A percentile compares a stretch with the other conserved stretches of the same genome.
Evolutionary conservation across 2,888 invertebrate genomes (phyloP).

Genomic region (Actias luna): DNA sequence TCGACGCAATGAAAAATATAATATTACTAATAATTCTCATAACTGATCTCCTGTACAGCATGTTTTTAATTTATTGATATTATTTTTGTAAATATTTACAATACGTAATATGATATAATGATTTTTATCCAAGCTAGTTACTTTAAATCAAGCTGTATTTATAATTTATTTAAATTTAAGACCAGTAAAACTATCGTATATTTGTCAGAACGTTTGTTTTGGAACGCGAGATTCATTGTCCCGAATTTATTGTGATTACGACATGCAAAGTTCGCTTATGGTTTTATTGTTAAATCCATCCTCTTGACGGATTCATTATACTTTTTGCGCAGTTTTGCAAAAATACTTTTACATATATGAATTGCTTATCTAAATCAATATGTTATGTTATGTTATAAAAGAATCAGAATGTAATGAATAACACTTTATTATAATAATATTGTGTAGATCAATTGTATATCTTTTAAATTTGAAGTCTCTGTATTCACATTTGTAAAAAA

Average conservation of each 20-base stretch:
- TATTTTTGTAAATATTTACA: too few relatives aligned
- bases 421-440: background rate
- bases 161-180: background rate
- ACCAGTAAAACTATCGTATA: conserved; percentile 29
- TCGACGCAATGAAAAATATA: too few relatives aligned
- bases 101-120: background rate
- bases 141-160: background rate
- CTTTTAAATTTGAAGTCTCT: too few relatives aligned
- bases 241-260: conserved; percentile 59
- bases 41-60: too few relatives aligned
- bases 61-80: too few relatives aligned
- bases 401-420: background rate
- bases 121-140: background rate
- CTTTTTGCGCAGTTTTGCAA: conserved; percentile 27
- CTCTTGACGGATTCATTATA: conserved; percentile 38
- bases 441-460: too few relatives aligned
- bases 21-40: too few relatives aligned
- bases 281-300: conserved; percentile 42
- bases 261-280: conserved; percentile 40
- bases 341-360: conserved; percentile 18
- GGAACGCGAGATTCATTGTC: conserved; percentile 46
- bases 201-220: conserved; percentile 45
- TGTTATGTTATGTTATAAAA: background rate
- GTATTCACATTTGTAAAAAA: too few relatives aligned
- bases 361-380: background rate